Evolutionary conservation across 2,113 vertebrate species (phyloP), one percentile per base, ranked within the genome.

Genomic region (Choloepus hoffmanni): DNA sequence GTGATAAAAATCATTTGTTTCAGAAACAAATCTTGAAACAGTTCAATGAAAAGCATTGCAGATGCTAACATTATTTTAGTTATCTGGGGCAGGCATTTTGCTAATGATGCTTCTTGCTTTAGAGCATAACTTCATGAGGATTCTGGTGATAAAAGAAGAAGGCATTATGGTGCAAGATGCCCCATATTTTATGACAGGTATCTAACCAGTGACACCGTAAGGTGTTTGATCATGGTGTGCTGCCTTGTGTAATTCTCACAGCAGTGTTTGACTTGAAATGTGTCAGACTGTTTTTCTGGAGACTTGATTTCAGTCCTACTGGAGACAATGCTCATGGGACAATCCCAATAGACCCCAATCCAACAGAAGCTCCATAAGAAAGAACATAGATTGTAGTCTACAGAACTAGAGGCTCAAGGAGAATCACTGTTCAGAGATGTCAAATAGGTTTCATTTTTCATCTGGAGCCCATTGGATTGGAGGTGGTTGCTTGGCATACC

Each of bases 11-110:
- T 68, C 48, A 77, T 48, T 81, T 60, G 87, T 85, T 94, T 98
- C 76, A 86, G 96, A 98, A 98, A 98, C 97, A 97, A 96, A 98
- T 98, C 98, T 98, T 98, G 98, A 98, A 98, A 94, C 94, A 96
- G 28, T 95, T 87, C 82, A 94, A 95, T 95, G 97, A 98, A 96
- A 97, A 98, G 94, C 67, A 87, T 16, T 87, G 50, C 92, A 67
- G 93, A 98, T 97, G 97, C 94, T 97, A 82, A 60, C 96, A 96
- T 98, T 98, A 95, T 58, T 12, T 53, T 96, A 97, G 97, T 98
- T 98, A 97, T 98, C 98, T 98, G 98, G 92, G 84, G 81, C 19
- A 79, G 36, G 26, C 88, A 79, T 93, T 98, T 96, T 93, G 94
- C 92, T 97, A 89, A 94, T 94, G 95, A 85, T 92, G 93, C 96